These are phyloP conservation scores for Trialeurodes vaporariorum DNA, from an alignment of 1,140 invertebrate genomes.

Conservation along the genomic window DNA sequence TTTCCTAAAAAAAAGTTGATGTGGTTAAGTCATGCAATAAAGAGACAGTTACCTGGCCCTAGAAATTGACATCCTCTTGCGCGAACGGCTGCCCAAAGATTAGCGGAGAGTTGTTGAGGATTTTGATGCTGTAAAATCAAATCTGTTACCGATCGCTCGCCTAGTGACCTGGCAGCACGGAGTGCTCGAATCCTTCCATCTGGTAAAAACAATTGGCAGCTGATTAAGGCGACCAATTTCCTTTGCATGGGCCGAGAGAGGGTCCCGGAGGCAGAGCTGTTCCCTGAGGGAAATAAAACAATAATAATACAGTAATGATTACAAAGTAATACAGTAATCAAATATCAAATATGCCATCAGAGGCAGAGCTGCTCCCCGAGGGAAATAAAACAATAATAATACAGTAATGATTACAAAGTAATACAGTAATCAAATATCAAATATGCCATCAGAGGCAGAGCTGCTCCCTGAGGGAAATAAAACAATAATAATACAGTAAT, in stretches of 20 bases:
- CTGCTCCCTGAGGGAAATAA: no score
- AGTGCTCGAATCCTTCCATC: constrained; percentile 71
- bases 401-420: no score
- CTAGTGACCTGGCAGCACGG: constrained; percentile 75
- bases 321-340: no score
- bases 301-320: no score
- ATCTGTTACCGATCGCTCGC: constrained; percentile 89
- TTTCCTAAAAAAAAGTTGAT: no score
- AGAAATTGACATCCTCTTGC: constrained; percentile 96
- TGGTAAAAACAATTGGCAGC: constrained; percentile 83
- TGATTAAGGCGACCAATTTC: constrained; percentile 82
- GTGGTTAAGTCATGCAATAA: no score
- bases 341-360: no score
- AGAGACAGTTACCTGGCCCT: constrained; percentile 66
- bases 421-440: no score
- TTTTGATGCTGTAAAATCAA: constrained; percentile 90
- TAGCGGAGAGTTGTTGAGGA: constrained; percentile 79
- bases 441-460: no score
- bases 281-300: neutral
- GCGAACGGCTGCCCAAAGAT: constrained; percentile 93
- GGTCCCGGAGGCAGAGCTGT: constrained; percentile 17
- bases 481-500: no score
- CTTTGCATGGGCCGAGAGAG: constrained; percentile 89
- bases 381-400: no score
- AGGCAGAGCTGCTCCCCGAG: no score